Base-by-base conservation (phyloP, 2,797 vertebrate genomes). In the Enteromius fasciolatus region DNA sequence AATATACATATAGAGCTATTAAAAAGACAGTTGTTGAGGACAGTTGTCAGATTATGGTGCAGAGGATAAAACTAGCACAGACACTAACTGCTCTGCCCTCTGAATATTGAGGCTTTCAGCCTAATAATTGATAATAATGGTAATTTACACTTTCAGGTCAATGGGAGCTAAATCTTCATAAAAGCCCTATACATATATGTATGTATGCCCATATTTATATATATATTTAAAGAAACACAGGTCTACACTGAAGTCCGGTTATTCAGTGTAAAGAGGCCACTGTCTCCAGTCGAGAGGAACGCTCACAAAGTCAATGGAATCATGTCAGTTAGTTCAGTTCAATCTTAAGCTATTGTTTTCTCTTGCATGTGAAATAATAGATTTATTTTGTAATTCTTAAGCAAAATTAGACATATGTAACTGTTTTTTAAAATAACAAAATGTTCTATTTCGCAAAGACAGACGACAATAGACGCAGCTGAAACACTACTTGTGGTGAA, bases 361-460 rank as follows among this genome's bases (percentile, higher is more conserved):
- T 94, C 92, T 94, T 95, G 95, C 93, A 94, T 91, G 86, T 95
- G 95, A 95, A 95, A 95, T 95, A 94, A 95, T 94, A 93, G 85
- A 95, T 94, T 94, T 94, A 93, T 95, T 93, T 94, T 90, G 89
- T 94, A 92, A 93, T 93, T 91, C 94, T 94, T 94, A 95, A 95
- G 93, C 92, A 95, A 95, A 95, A 95, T 94, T 94, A 94, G 93
- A 94, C 94, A 94, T 94, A 92, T 94, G 93, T 90, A 94, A 94
- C 89, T 93, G 87, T 80, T 88, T 80, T 92, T 92, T 82, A 92
- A 95, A 94, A 92, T 88, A 94, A 94, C 90, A 92, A 94, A 82
- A 94, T 93, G 93, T 93, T 94, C 93, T 95, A 94, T 94, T 93
- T 93, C 74, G 92, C 94, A 92, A 94, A 93, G 92, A 94, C 93